These are phyloP conservation scores for Bovichtus diacanthus DNA, from an alignment of 2,797 vertebrate species.

Conservation along the genomic window DNA sequence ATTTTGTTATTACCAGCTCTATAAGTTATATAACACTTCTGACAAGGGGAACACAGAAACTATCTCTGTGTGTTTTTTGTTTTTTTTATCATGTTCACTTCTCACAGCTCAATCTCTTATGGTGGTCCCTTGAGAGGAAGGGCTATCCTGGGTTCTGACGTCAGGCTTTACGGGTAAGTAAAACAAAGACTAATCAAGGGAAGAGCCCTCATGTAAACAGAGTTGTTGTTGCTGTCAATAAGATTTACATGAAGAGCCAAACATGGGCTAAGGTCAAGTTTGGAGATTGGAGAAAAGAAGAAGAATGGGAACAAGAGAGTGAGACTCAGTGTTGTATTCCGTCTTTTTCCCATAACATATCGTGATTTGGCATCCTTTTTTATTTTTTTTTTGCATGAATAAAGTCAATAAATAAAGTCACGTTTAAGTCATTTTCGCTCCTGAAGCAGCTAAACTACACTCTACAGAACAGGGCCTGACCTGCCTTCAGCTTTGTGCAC, in stretches of 20 bases:
- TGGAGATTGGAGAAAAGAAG: slow-evolving; percentile 31
- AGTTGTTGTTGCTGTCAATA: slow-evolving; percentile 70
- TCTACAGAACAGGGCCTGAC: neutral
- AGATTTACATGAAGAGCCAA: slow-evolving; percentile 60
- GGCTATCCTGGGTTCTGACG: slow-evolving; percentile 73
- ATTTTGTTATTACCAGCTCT: neutral
- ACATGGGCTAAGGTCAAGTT: slow-evolving; percentile 36
- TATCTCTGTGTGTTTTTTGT: neutral
- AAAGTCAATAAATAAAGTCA: neutral
- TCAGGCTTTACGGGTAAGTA: slow-evolving; percentile 80
- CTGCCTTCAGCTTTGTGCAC: neutral
- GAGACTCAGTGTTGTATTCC: neutral
- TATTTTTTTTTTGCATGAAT: neutral
- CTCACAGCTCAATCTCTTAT: slow-evolving; percentile 55
- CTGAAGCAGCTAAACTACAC: neutral
- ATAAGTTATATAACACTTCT: slow-evolving; percentile 19
- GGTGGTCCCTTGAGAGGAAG: slow-evolving; percentile 60
- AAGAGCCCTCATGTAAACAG: slow-evolving; percentile 79
- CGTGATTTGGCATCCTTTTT: neutral
- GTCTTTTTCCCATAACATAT: neutral
- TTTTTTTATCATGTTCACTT: slow-evolving; percentile 38
- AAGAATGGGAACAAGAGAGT: neutral
- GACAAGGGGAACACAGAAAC: slow-evolving; percentile 4
- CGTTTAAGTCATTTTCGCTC: neutral
- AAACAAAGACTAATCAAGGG: slow-evolving; percentile 76